A percentile compares a stretch with the other conserved stretches of the same genome.
Conservation (phyloP, 2,113 vertebrate species). For the Haliaeetus leucogaster region DNA sequence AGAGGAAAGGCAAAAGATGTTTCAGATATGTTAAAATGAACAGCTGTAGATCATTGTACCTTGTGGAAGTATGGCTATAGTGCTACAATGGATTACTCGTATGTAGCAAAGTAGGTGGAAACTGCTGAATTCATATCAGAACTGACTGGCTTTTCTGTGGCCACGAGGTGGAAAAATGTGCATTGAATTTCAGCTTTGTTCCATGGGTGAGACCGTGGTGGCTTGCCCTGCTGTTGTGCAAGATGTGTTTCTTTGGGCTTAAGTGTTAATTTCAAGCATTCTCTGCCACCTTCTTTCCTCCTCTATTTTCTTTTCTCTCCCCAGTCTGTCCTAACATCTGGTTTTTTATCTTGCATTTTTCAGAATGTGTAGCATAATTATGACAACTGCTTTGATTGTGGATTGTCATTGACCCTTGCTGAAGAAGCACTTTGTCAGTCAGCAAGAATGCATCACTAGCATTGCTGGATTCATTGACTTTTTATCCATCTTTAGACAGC, state of each 20-base stretch:
- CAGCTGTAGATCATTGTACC: not conserved
- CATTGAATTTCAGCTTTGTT: not conserved
- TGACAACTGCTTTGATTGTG: conserved; percentile 12
- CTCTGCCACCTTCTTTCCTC: not conserved
- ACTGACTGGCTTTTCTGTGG: not conserved
- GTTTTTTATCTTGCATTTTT: not conserved
- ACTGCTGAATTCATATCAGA: not conserved
- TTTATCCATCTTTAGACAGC: not conserved
- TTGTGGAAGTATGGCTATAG: not conserved
- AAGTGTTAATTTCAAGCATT: not conserved
- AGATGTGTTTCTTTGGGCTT: not conserved
- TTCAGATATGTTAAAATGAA: not conserved
- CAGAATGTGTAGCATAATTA: not conserved
- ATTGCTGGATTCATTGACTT: not conserved
- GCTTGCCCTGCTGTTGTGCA: not conserved
- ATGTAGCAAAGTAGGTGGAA: not conserved
- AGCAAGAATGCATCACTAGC: not conserved
- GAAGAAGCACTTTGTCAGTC: not conserved
- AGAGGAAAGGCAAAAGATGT: not conserved
- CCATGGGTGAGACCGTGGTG: not conserved
- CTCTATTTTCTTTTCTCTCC: not conserved
- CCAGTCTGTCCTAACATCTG: not conserved
- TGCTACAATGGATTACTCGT: not conserved
- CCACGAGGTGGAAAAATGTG: not conserved
- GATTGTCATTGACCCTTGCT: not conserved